phyloP scores from a whole-genome alignment of 1,140 invertebrate species.

The Meloidogyne chitwoodi region DNA sequence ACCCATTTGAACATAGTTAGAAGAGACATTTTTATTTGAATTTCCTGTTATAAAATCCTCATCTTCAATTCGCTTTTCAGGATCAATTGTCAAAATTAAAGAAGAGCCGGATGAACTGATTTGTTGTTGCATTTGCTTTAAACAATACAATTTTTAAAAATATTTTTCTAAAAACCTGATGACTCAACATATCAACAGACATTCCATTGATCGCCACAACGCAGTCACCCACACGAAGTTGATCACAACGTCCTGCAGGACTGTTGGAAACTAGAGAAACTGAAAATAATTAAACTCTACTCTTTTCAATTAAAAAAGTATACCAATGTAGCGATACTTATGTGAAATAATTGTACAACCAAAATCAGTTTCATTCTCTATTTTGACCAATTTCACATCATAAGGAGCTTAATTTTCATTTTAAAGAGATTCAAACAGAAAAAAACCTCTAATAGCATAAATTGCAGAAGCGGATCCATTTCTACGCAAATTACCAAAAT shows the following conservation, averaged over 20 bases:
- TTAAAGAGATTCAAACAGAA: neutral
- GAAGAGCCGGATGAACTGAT: constrained; percentile 52
- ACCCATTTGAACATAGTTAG: neutral
- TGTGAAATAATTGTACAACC: constrained; percentile 98
- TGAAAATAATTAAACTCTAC: constrained; percentile 58
- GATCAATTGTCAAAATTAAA: constrained; percentile 53
- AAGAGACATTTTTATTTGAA: neutral
- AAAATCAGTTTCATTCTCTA: constrained; percentile 85
- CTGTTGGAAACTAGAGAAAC: constrained; percentile 87
- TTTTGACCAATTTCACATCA: constrained; percentile 79
- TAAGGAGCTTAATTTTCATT: constrained; percentile 63
- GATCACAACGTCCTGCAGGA: constrained; percentile 84
- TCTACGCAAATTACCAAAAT: neutral
- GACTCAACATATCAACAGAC: constrained; percentile 82
- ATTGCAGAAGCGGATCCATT: neutral
- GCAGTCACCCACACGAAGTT: constrained; percentile 84
- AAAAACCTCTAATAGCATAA: neutral
- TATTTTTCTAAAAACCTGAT: constrained; percentile 66
- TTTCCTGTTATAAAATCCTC: neutral
- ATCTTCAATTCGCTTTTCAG: constrained; percentile 16
- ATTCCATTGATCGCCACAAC: constrained; percentile 91
- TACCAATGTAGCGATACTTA: constrained; percentile 87
- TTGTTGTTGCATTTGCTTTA: constrained; percentile 65
- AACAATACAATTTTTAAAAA: neutral
- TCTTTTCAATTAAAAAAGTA: constrained; percentile 52